Percentiles rank a stretch among this genome's conserved stretches.
phyloP scores from a whole-genome alignment of 2,888 invertebrate species.

The Campaea margaritaria region DNA sequence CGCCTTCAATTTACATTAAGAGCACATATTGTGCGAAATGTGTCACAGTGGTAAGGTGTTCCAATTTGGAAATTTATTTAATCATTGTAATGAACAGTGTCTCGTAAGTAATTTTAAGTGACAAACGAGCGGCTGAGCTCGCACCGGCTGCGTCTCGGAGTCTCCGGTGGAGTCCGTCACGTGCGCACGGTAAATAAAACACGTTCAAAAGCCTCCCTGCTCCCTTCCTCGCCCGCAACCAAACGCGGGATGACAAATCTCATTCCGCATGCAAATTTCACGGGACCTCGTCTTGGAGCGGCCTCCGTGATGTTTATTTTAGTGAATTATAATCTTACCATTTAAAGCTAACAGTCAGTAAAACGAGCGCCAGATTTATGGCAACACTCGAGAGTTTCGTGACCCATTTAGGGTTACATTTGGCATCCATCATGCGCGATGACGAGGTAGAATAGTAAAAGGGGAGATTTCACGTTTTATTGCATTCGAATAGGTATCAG shows the following conservation, averaged over 20 bases:
- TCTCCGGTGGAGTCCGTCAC: constrained; percentile 56
- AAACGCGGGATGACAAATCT: constrained; percentile 69
- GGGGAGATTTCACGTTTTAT: constrained; percentile 46
- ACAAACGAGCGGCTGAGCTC: constrained; percentile 70
- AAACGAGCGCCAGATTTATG: constrained; percentile 45
- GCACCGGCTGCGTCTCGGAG: constrained; percentile 60
- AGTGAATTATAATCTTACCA: constrained; percentile 54
- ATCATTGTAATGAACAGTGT: constrained; percentile 60
- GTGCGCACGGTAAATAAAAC: constrained; percentile 74
- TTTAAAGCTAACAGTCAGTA: constrained; percentile 48
- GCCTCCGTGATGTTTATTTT: constrained; percentile 56
- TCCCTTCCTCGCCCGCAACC: constrained; percentile 48
- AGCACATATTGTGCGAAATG: not conserved
- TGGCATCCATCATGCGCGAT: constrained; percentile 49
- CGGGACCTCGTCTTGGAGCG: constrained; percentile 52
- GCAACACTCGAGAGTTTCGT: constrained; percentile 51
- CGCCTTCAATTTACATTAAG: not conserved
- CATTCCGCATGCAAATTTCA: constrained; percentile 72
- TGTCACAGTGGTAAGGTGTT: not conserved
- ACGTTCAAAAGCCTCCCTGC: constrained; percentile 58
- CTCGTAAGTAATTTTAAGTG: constrained; percentile 65
- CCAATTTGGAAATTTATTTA: constrained; percentile 46
- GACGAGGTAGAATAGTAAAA: constrained; percentile 55
- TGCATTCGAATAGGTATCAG: constrained; percentile 60
- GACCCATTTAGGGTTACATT: constrained; percentile 56